Base-by-base conservation (phyloP, 2,888 invertebrate species). In the Onthophagus sagittarius region DNA sequence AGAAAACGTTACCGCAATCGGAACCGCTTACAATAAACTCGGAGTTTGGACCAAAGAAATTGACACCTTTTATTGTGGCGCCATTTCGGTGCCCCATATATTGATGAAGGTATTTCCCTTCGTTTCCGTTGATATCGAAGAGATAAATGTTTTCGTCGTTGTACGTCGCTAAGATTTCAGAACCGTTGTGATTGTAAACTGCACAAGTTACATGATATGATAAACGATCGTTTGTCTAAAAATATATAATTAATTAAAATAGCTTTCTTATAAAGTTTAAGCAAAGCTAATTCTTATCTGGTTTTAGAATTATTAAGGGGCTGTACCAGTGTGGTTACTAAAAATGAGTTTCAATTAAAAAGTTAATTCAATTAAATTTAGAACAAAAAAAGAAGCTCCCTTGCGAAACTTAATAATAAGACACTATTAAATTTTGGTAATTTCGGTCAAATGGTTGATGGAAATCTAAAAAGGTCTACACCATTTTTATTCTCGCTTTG, bases 1-100 rank as follows among this genome's bases (percentile, higher is more conserved):
- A 90, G 82, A 91, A 94, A 81, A 90, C 90, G 82, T 97, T 90
- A 5, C 95, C 94, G 85, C 97, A 97, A 84, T 98, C 98, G 1
- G 96, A 97, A 0, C 98, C 98, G 64, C 97, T 97, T 7, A 98
- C 91, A 1, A 98, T 87, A 83, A 91, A 98, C 84, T 98, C 94
- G 77, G 95, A 95, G 78, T 90, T 90, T 0, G 96, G 94, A 0
- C 98, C 98, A 85, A 95, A 98, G 87, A 95, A 98, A 80, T 96
- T 93, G 0, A 98, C 96, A 0, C 96, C 96, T 85, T 98, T 98
- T 75, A 97, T 91, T 4, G 93, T 93, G 63, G 90, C 90, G 75
- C 89, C 89, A 83, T 93, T 93, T 64, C 92, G 86, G 80, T 90
- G 90, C 0, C 90, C 90, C 76, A 87, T 86, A 81, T 89, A 90